Evolutionary conservation across 2,113 vertebrate genomes (phyloP).

Genomic region (Tyto alba): DNA sequence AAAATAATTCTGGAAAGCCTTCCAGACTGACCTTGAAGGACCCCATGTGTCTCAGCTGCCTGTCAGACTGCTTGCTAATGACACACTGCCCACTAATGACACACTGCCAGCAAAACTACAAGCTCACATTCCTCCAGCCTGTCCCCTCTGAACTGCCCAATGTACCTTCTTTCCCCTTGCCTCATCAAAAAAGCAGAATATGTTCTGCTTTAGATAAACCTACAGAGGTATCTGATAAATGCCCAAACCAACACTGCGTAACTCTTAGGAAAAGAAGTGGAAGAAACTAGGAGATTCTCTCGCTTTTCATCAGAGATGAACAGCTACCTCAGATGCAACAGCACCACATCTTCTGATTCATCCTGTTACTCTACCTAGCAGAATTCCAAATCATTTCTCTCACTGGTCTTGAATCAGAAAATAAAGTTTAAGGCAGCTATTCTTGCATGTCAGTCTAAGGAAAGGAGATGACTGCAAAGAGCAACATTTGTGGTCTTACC

Average conservation of each 20-base stretch:
- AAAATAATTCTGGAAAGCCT: background rate
- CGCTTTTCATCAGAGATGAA: background rate
- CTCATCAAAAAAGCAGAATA: background rate
- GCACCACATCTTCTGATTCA: background rate
- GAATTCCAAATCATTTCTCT: background rate
- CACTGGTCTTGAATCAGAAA: background rate
- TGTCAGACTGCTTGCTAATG: background rate
- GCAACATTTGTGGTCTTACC: slow-evolving; percentile 67
- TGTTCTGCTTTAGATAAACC: background rate
- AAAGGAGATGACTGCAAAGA: background rate
- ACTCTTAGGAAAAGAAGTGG: background rate
- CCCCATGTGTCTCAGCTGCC: background rate
- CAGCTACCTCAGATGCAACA: background rate
- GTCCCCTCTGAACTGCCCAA: background rate
- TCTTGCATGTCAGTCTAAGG: background rate
- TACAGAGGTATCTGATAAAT: background rate
- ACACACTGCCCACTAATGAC: background rate
- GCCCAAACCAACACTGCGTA: background rate
- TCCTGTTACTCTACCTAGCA: background rate
- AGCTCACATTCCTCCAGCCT: background rate
- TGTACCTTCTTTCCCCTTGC: background rate
- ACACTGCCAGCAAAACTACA: background rate
- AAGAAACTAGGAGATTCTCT: background rate
- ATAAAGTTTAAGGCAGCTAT: background rate
- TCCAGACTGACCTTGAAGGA: background rate